These are phyloP conservation scores for Harpagoxenus sublaevis DNA, from an alignment of 2,888 invertebrate species.

Conservation along the genomic window DNA sequence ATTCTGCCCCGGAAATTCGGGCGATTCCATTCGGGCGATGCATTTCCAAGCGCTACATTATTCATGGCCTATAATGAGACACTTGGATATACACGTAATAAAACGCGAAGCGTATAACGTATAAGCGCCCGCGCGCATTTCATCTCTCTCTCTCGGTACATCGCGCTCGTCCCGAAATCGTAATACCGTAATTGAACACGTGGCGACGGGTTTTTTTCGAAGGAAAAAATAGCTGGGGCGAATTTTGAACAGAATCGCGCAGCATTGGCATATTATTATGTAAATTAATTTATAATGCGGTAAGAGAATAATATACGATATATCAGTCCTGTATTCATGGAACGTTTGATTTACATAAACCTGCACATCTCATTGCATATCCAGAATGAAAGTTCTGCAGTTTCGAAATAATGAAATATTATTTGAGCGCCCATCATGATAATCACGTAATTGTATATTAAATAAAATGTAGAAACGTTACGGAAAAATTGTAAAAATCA, in stretches of 20 bases:
- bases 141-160: conserved; percentile 38
- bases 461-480: conserved; percentile 5
- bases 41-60: conserved; percentile 69
- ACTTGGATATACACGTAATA: conserved; percentile 58
- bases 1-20: conserved; percentile 61
- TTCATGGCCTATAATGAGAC: conserved; percentile 72
- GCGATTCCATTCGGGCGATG: conserved; percentile 59
- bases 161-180: conserved; percentile 42
- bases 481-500: not conserved
- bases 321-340: conserved; percentile 32
- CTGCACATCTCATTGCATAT: conserved; percentile 1
- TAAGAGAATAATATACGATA: conserved; percentile 41
- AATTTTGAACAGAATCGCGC: not conserved
- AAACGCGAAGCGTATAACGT: conserved; percentile 4
- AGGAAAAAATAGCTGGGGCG: not conserved
- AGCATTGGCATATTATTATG: conserved; percentile 31
- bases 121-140: not conserved
- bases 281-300: conserved; percentile 44
- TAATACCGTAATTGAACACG: conserved; percentile 12
- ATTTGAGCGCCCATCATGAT: not conserved
- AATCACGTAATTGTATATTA: conserved; percentile 13
- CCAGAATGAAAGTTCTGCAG: conserved; percentile 7
- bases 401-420: conserved; percentile 18
- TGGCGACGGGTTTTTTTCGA: not conserved
- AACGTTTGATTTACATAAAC: conserved; percentile 43